Evolutionary conservation across 53 echinoderm and acorn worm genomes (phyloP), one percentile per base, ranked within the genome.

Genomic region (Luidia sarsii): DNA sequence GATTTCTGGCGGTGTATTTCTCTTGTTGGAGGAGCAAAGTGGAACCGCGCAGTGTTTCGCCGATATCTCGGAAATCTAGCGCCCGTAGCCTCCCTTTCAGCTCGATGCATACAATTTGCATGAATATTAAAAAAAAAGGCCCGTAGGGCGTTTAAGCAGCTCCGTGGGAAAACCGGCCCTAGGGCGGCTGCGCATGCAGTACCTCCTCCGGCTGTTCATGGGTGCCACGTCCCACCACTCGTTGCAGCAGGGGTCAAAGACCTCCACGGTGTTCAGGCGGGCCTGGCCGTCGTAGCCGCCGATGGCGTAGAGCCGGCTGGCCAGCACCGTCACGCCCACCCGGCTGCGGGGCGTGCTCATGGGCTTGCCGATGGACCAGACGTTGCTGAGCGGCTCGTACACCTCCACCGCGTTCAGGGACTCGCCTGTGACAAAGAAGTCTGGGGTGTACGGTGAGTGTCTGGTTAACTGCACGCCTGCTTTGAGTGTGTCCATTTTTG

Each of bases 171-270:
- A n/a, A n/a, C n/a, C n/a, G n/a, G n/a, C n/a, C n/a, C n/a, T n/a
- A n/a, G n/a, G n/a, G n/a, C n/a, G n/a, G n/a, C n/a, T n/a, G n/a
- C n/a, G n/a, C n/a, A 23, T 35, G 27, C 23, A 74, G 22, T 27
- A 94, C 95, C 95, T 94, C 89, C 96, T 81, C 51, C 90, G 90
- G 30, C 93, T 91, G 71, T 96, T 96, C 97, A 96, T 96, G 20
- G 93, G 86, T 50, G 93, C 80, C 11, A 96, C 89, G 62, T 96
- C 97, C 97, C 97, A 96, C 97, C 97, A 96, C 50, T 96, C 97
- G 54, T 77, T 91, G 50, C 90, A 87, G 11, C 71, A 69, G 0
- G 97, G 89, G 55, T 96, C 97, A 81, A 90, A 96, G 25, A 96
- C 97, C 57, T 96, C 97, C 35, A 96, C 97, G 2, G 97, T 96